These are phyloP conservation scores for Hyposoter dolosus DNA, from an alignment of 2,888 invertebrate species.

Conservation along the genomic window DNA sequence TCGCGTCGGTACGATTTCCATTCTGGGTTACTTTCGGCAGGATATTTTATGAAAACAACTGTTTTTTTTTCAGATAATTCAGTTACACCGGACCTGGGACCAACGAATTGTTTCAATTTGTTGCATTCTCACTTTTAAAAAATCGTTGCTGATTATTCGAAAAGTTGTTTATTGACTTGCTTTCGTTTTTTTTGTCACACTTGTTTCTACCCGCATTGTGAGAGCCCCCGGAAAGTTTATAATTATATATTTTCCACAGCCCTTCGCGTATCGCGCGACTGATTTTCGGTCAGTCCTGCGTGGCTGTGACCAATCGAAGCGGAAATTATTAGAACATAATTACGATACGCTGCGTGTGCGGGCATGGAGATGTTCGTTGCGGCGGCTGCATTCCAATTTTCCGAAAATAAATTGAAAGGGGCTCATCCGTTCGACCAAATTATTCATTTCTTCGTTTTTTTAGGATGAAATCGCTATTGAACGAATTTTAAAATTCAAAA, in stretches of 20 bases:
- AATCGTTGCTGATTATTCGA: neutral
- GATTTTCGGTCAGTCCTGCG: conserved; percentile 54
- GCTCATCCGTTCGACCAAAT: neutral
- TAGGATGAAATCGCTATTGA: neutral
- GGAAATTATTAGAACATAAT: conserved; percentile 79
- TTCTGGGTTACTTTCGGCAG: neutral
- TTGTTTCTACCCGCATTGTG: conserved; percentile 72
- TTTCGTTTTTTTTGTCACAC: conserved; percentile 72
- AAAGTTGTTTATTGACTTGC: neutral
- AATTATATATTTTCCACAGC: conserved; percentile 72
- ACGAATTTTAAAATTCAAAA: neutral
- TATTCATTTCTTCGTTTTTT: neutral
- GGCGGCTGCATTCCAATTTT: conserved; percentile 1
- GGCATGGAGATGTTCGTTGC: conserved; percentile 23
- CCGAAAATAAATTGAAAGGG: neutral
- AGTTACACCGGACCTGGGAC: neutral
- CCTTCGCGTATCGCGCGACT: conserved; percentile 57
- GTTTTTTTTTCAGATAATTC: neutral
- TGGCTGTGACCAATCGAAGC: conserved; percentile 78
- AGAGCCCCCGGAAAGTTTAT: conserved; percentile 73
- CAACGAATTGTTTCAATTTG: neutral
- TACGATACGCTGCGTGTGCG: conserved; percentile 69
- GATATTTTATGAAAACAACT: neutral
- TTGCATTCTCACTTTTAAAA: neutral
- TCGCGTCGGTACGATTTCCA: neutral